Conservation (phyloP, 2,888 invertebrate genomes). For the Epirrhoe tristata region DNA sequence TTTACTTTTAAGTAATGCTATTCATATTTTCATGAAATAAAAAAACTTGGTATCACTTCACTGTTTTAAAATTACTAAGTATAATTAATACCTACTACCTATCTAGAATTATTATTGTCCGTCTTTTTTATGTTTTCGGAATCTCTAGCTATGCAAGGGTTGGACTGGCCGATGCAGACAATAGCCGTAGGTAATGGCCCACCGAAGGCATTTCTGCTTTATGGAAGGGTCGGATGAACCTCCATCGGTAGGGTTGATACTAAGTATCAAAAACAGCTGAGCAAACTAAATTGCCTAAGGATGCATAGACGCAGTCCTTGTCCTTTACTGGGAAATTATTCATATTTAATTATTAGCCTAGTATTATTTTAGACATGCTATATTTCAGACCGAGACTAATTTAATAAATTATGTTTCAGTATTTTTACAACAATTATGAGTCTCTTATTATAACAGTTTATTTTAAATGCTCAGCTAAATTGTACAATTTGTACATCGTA, state of each 20-base stretch:
- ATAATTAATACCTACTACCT: too few relatives aligned
- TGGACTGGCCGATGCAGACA: slow-evolving; percentile 76
- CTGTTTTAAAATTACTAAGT: too few relatives aligned
- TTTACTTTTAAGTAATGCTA: too few relatives aligned
- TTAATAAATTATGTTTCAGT: too few relatives aligned
- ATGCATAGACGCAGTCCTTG: too few relatives aligned
- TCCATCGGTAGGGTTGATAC: slow-evolving; percentile 26
- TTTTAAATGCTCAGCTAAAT: neutral
- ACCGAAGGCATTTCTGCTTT: slow-evolving; percentile 77
- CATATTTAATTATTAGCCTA: too few relatives aligned
- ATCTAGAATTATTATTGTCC: too few relatives aligned
- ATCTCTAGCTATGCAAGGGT: slow-evolving; percentile 64
- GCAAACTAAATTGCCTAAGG: slow-evolving; percentile 1
- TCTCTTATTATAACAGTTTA: neutral
- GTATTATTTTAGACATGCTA: too few relatives aligned
- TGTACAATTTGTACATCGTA: neutral
- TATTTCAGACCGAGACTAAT: too few relatives aligned
- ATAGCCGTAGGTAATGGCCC: slow-evolving; percentile 73
- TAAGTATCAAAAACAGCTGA: slow-evolving; percentile 10
- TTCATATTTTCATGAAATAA: too few relatives aligned
- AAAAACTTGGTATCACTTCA: too few relatives aligned
- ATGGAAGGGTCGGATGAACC: slow-evolving; percentile 71
- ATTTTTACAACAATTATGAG: neutral
- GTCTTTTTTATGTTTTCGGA: slow-evolving; percentile 10
- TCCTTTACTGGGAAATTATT: too few relatives aligned